Percentiles rank a stretch among this genome's conserved stretches.
These are phyloP conservation scores for Rousettus madagascariensis DNA, from an alignment of 2,797 vertebrate species.

Conservation along the genomic window DNA sequence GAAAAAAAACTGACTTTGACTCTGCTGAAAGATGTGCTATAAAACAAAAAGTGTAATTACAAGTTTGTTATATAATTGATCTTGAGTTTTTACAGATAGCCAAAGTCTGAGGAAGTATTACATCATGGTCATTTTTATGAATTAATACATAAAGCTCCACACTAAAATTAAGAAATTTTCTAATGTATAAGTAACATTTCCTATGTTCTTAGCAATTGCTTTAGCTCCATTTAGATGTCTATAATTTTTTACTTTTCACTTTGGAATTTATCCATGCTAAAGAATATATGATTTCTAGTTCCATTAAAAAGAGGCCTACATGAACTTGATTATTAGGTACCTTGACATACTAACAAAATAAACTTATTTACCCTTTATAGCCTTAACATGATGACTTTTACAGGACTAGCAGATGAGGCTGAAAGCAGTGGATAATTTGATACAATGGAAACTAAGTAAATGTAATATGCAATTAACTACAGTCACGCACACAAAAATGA, in stretches of 20 bases:
- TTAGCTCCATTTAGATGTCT: not conserved
- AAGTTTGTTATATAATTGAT: not conserved
- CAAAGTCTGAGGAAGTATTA: not conserved
- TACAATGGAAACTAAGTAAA: not conserved
- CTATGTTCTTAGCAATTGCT: not conserved
- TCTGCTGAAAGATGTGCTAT: not conserved
- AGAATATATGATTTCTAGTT: not conserved
- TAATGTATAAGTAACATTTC: not conserved
- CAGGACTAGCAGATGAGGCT: not conserved
- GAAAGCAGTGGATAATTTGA: not conserved
- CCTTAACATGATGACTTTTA: not conserved
- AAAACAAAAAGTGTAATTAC: not conserved
- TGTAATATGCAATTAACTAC: not conserved
- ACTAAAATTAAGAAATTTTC: constrained; percentile 20
- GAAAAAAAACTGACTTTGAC: constrained; percentile 8
- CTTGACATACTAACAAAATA: not conserved
- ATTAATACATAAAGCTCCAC: not conserved
- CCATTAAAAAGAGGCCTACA: not conserved
- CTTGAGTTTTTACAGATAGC: not conserved
- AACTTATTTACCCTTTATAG: not conserved
- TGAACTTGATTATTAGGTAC: not conserved
- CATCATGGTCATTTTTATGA: not conserved
- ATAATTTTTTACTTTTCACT: not conserved
- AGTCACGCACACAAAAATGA: not conserved
- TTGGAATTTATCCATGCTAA: not conserved